Evolutionary conservation across 2,888 invertebrate species (phyloP), one percentile per base, ranked within the genome.

Genomic region (Diplolepis rosae): DNA sequence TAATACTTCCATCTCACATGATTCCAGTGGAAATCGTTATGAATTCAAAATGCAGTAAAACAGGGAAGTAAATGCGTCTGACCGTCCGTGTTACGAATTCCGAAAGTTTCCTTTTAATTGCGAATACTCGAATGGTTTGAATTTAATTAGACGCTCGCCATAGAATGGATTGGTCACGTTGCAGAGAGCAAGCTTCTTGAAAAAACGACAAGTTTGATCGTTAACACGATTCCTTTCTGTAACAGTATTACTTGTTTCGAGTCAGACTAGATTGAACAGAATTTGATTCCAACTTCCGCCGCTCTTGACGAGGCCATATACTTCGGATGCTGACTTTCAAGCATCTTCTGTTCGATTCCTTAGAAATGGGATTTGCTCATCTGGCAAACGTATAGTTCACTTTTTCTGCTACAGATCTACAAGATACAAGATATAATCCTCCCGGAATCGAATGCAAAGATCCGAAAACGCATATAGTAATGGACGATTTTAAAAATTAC

Each of bases 91-190:
- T 32, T 1, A 32, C 22, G 61, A 32, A 39, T 35, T 39, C 39
- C 35, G 32, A 61, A 39, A 61, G 35, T 35, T 61, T 39, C 24
- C 61, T 61, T 61, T 61, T 61, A 61, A 61, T 61, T 61, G 39
- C 61, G 39, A 61, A 22, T 39, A 24, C 22, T 39, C 22, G 24
- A 22, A 39, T 22, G 22, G 39, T 61, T 61, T 7, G 24, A 61
- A 39, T 61, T 61, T 61, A 61, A 61, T 61, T 61, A 61, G 61
- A 61, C 61, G 61, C 13, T 61, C 39, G 61, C 61, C 39, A 22
- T 61, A 35, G 61, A 61, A n/a, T n/a, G 22, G 39, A 3, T 61
- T 7, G 39, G 61, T 61, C 39, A 24, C 35, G 24, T n/a, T 22
- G 61, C 18, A 35, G 32, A 48, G 11, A 48, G 45, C 18, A 48